Evolutionary conservation across 2,113 vertebrate species (phyloP), one percentile per base, ranked within the genome.

Genomic region (Eolophus roseicapilla): DNA sequence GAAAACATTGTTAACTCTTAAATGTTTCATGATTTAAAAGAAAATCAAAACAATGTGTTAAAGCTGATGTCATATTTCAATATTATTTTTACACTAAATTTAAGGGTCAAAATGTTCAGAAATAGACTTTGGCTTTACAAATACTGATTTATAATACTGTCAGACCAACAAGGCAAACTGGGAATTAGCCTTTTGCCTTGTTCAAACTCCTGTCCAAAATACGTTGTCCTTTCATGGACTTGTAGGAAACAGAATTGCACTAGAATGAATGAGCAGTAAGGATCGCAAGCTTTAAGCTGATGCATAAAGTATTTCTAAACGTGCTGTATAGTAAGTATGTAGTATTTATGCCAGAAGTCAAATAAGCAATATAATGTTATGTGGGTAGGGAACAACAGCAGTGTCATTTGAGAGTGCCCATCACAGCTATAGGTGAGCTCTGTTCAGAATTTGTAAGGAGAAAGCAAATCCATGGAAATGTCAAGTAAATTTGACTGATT

Each of bases 401-500:
- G 46, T 17, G 81, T 19, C 73, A 49, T 68, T 77, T 0, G 9
- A 68, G 52, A 68, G 57, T 1, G 1, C 77, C 88, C 71, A 57
- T 62, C 28, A 6, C 41, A 49, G 77, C 81, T 25, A 35, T 92
- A 82, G 93, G 92, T 93, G 88, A 96, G 44, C 52, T 75, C 63
- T 19, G 49, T 5, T 83, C 79, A 62, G 85, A 27, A 69, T 86
- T 33, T 29, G 5, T 16, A 23, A 76, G 73, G 74, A 70, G 75
- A 71, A 63, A 70, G 75, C 20, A 83, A 86, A 94, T n/a, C 67
- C 75, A 59, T 19, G 63, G 41, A 84, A 82, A 92, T 4, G 35
- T 71, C 69, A 63, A 82, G 67, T 14, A 65, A 88, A 91, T 96
- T 92, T 82, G 70, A 39, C 71, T 73, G 90, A 95, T 87, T 82